Base-by-base conservation (phyloP, 2,797 vertebrate species). In the Enoplosus armatus region DNA sequence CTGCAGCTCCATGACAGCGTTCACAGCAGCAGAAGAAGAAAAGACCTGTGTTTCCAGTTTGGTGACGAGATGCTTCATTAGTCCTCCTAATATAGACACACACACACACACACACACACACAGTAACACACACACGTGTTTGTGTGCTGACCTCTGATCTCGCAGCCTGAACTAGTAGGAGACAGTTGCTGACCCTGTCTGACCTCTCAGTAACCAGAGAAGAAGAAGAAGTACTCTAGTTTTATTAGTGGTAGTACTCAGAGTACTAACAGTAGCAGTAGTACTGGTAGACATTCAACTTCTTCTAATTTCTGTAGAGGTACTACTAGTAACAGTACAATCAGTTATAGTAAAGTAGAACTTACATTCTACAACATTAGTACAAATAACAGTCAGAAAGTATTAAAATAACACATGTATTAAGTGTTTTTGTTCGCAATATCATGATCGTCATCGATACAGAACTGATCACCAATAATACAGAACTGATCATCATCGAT, bases 1-100 rank as follows among this genome's bases (percentile, higher is more conserved):
- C 64, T 53, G 75, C 43, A 53, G 41, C 64, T 78, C 80, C 80
- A 83, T 83, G 58, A 65, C 11, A 18, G 31, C 7, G 9, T 14
- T 24, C 75, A 37, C n/a, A 39, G n/a, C 55, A 60, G 33, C 61
- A 53, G 29, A 29, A 26, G 31, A 26, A 61, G 41, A 48, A 48
- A 27, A 54, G 72, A 35, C 11, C n/a, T 47, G 22, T 20, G 43
- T 6, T 37, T 37, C 22, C 29, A 29, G 45, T 51, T 18, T 31
- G n/a, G 20, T 14, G 20, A 50, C 1, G 1, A 39, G 59, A 8
- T 8, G 26, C 59, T 54, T n/a, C 35, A 35, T 35, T 43, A 9
- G 29, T 41, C 56, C 26, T 58, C 70, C 51, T 78, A 35, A 65
- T 78, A 78, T 65, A 69, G 26, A 67, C 58, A 26, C 55, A 47